Percentiles rank a stretch among this genome's conserved stretches.
Evolutionary conservation across 2,113 vertebrate species (phyloP).

Genomic region (Myotis lucifugus): DNA sequence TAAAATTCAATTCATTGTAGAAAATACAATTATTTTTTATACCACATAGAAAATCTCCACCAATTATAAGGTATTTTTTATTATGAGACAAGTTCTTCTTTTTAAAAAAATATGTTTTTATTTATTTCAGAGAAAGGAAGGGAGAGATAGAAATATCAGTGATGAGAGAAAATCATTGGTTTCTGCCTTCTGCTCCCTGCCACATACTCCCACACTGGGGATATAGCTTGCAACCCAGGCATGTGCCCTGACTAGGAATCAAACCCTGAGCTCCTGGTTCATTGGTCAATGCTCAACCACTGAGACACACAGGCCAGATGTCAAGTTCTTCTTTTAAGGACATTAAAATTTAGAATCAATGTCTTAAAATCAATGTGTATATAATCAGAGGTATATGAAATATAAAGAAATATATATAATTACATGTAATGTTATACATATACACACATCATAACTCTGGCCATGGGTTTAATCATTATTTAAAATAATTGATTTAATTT

Average conservation of each 20-base stretch:
- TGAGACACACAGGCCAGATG: too few species aligned
- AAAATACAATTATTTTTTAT: neutral
- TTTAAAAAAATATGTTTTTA: neutral
- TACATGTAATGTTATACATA: neutral
- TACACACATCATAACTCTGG: neutral
- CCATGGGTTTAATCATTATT: neutral
- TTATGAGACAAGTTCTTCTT: neutral
- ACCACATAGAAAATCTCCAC: neutral
- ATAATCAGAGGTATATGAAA: neutral
- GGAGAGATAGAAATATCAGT: too few species aligned
- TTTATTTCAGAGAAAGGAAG: too few species aligned
- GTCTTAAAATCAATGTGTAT: neutral
- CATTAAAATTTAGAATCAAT: slow-evolving; percentile 3
- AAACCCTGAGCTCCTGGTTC: too few species aligned
- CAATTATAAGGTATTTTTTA: neutral
- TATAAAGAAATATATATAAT: neutral
- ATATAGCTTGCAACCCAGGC: too few species aligned
- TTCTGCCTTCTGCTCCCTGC: too few species aligned
- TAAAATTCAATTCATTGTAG: neutral
- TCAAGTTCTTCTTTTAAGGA: neutral
- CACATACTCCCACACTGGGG: too few species aligned
- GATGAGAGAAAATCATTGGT: too few species aligned
- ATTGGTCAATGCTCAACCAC: too few species aligned
- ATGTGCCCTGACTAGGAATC: too few species aligned
- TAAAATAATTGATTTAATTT: slow-evolving; percentile 9